Conservation (phyloP, 2,888 invertebrate species). For the Apotomis capreana region DNA sequence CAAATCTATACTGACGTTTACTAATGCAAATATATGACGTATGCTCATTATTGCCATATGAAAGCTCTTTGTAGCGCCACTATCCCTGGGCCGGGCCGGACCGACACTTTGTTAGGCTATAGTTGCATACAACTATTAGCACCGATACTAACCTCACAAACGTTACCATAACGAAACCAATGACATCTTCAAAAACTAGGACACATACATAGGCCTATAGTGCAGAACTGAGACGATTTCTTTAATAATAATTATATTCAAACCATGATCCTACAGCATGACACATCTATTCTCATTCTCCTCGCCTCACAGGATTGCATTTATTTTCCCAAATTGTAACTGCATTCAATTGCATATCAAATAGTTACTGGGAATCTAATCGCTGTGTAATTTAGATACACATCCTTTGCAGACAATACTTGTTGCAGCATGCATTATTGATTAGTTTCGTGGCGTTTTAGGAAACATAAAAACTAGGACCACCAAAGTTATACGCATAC, state of each 20-base stretch:
- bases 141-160: too few species aligned
- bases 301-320: slow-evolving; percentile 16
- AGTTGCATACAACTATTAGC: too few species aligned
- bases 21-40: too few species aligned
- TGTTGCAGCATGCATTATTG: slow-evolving; percentile 58
- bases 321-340: slow-evolving; percentile 34
- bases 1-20: too few species aligned
- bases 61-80: too few species aligned
- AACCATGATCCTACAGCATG: neutral
- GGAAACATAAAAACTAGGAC: slow-evolving; percentile 23
- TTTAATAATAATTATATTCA: slow-evolving; percentile 5
- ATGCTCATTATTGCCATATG: too few species aligned
- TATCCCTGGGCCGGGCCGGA: too few species aligned
- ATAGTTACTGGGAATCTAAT: slow-evolving; percentile 73
- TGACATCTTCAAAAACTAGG: too few species aligned
- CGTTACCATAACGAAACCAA: too few species aligned
- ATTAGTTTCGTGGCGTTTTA: slow-evolving; percentile 40
- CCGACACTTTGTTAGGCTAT: too few species aligned
- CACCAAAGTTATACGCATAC: slow-evolving; percentile 8
- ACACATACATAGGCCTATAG: neutral
- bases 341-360: slow-evolving; percentile 54
- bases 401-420: slow-evolving; percentile 65
- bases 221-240: neutral
- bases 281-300: neutral
- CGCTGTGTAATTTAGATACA: slow-evolving; percentile 73